These are phyloP conservation scores for Alca torda DNA, from an alignment of 2,797 vertebrate genomes.

Conservation along the genomic window DNA sequence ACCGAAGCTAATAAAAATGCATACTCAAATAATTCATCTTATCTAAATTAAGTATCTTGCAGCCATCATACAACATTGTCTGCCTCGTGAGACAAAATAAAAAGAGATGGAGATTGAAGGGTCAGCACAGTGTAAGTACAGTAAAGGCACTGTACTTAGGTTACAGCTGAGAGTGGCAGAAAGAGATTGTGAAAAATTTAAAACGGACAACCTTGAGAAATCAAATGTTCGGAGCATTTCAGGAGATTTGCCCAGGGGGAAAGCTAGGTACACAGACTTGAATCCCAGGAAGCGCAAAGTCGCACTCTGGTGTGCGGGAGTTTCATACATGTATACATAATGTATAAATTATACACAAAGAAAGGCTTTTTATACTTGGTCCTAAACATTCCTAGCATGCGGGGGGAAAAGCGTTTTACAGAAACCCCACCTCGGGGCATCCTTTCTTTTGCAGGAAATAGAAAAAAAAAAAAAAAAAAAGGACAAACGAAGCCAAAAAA, in stretches of 20 bases:
- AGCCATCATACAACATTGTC: neutral
- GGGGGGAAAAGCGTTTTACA: neutral
- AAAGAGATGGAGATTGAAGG: neutral
- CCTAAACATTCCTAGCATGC: neutral
- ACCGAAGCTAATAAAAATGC: constrained; percentile 29
- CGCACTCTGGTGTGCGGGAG: neutral
- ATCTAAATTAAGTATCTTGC: constrained; percentile 56
- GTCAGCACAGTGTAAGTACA: neutral
- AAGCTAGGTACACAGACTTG: neutral
- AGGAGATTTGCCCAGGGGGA: neutral
- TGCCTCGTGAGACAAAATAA: neutral
- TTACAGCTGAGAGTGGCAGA: constrained; percentile 20
- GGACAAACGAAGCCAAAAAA: neutral
- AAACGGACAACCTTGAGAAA: neutral
- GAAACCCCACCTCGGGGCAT: neutral
- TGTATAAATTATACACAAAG: neutral
- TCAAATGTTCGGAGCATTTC: neutral
- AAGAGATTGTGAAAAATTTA: constrained; percentile 17
- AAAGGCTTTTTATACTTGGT: neutral
- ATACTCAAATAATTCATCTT: constrained; percentile 15
- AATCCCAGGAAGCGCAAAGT: constrained; percentile 19
- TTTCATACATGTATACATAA: neutral
- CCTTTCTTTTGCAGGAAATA: neutral
- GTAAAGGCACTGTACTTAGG: neutral
- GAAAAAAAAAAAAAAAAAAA: neutral